Evolutionary conservation across 2,888 invertebrate species (phyloP), one percentile per base, ranked within the genome.

Genomic region (Meiosimyza decipiens): DNA sequence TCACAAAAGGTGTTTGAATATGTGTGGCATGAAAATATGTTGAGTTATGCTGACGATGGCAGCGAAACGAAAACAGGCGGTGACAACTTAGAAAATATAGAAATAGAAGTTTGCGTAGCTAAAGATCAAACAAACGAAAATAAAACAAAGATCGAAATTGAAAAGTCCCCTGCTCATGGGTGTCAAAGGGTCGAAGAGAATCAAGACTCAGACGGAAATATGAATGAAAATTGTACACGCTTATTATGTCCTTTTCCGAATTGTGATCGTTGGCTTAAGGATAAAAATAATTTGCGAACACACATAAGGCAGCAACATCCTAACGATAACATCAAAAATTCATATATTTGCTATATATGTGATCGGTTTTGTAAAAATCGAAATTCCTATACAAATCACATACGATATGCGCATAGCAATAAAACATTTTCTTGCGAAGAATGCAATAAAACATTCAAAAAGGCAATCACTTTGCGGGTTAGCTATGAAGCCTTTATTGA

Each of bases 181-280:
- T 28, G 4, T 40, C 40, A 40, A 40, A 9, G 1, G 9, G 40
- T 9, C 6, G 40, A 40, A 40, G 40, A 12, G 59, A 47, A 1
- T 28, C 74, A 71, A 13, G 50, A 67, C 18, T 40, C 28, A 33
- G 47, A 52, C 15, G 63, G 7, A 28, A 51, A 70, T 28, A 40
- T 13, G 3, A 55, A 66, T n/a, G 52, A 16, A 16, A 59, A 83
- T 50, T 83, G 84, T 3, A 86, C 87, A 3, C 85, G 86, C 54
- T 82, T 87, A 1, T 86, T 87, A 76, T 87, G 87, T 73, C 82
- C 85, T 0, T 84, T 85, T 13, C 80, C 83, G 2, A 81, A 83
- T 76, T 87, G 87, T 71, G 86, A 86, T 71, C 83, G 86, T 57
- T 86, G 86, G 86, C 80, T 87, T 0, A 86, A 87, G 71, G 85